A percentile compares a stretch with the other conserved stretches of the same genome.
phyloP scores from a whole-genome alignment of 2,888 invertebrate genomes.

The Watsonalla cultraria region DNA sequence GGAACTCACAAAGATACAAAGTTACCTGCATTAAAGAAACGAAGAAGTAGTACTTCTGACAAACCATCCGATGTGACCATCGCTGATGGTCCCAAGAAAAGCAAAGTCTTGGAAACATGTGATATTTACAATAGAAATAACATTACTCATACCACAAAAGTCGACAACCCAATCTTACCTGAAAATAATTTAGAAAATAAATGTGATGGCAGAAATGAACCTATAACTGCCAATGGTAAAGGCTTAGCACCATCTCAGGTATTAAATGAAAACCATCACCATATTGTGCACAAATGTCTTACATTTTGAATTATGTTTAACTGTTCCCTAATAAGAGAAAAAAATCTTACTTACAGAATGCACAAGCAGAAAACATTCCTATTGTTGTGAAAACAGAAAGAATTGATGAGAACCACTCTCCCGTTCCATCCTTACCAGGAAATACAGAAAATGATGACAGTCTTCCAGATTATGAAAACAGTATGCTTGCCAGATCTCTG shows the following conservation, averaged over 20 bases:
- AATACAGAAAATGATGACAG: conserved; percentile 68
- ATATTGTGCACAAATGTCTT: not conserved
- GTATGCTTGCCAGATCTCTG: conserved; percentile 74
- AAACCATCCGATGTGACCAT: conserved; percentile 62
- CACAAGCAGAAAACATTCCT: conserved; percentile 55
- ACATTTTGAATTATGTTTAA: not conserved
- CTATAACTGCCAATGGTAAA: conserved; percentile 62
- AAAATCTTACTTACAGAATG: conserved; percentile 31
- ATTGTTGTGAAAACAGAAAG: conserved; percentile 62
- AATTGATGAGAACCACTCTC: conserved; percentile 53
- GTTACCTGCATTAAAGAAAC: conserved; percentile 61
- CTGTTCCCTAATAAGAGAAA: not conserved
- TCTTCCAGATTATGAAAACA: conserved; percentile 74
- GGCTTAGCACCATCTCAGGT: conserved; percentile 48
- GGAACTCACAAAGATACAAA: conserved; percentile 58
- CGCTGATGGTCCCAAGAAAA: conserved; percentile 57
- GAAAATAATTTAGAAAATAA: conserved; percentile 65
- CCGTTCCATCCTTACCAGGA: conserved; percentile 36
- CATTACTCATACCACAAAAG: conserved; percentile 44
- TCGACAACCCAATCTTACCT: conserved; percentile 42
- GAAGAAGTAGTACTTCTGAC: conserved; percentile 70
- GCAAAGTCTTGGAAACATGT: conserved; percentile 56
- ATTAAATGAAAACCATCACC: conserved; percentile 3
- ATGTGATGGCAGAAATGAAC: conserved; percentile 47
- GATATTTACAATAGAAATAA: conserved; percentile 61